These are phyloP conservation scores for Philotrypesis tridentata DNA, from an alignment of 1,140 invertebrate genomes.

Conservation along the genomic window DNA sequence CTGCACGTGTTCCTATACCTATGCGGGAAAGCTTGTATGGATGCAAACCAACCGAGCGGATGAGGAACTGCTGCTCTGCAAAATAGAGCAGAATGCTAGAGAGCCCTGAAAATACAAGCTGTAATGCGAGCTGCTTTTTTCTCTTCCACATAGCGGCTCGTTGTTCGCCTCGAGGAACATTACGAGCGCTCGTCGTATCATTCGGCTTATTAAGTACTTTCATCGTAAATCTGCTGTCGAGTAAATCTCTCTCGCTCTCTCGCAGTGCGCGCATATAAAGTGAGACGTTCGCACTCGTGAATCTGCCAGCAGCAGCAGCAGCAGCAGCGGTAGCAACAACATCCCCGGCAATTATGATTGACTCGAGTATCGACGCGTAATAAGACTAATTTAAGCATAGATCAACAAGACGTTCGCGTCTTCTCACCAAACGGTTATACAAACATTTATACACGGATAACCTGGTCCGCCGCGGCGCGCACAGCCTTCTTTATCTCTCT, in stretches of 20 bases:
- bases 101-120: constrained; percentile 59
- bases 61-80: constrained; percentile 66
- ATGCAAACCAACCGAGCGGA: constrained; percentile 57
- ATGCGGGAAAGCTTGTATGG: constrained; percentile 40
- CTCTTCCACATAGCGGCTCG: background rate
- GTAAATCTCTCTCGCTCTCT: too few relatives aligned
- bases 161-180: background rate
- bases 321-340: too few relatives aligned
- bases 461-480: background rate
- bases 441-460: constrained; percentile 21
- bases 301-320: background rate
- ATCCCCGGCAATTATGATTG: background rate
- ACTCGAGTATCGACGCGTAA: background rate
- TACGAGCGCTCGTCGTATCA: background rate
- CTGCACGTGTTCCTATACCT: constrained; percentile 53
- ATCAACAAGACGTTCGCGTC: background rate
- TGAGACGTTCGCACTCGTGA: background rate
- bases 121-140: background rate
- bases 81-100: constrained; percentile 66
- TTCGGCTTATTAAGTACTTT: too few relatives aligned
- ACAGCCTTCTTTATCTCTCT: constrained; percentile 27
- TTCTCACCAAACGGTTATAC: background rate
- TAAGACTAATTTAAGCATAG: background rate
- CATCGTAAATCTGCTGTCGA: too few relatives aligned
- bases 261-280: background rate